Percentiles rank a stretch among this genome's conserved stretches.
Evolutionary conservation across 2,113 vertebrate genomes (phyloP).

Genomic region (Propithecus coquereli): DNA sequence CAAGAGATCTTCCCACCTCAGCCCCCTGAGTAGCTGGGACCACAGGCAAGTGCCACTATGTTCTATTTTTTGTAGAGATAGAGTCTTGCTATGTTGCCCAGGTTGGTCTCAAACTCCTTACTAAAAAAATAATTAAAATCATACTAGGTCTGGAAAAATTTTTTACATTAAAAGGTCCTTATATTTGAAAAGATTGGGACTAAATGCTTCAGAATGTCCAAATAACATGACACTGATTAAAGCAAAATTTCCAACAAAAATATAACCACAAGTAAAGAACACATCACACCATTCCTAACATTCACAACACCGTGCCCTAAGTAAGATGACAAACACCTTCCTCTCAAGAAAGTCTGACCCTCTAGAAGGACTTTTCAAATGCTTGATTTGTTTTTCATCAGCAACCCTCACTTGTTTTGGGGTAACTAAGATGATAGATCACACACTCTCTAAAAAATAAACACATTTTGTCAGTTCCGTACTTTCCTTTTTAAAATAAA

Average conservation of each 20-base stretch:
- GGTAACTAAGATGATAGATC: not conserved
- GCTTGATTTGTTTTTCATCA: not conserved
- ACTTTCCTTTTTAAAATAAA: not conserved
- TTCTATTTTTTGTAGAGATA: too few species aligned
- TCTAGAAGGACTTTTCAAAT: not conserved
- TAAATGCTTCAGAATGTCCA: not conserved
- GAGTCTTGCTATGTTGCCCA: too few species aligned
- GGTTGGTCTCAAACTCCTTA: not conserved
- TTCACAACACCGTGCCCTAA: not conserved
- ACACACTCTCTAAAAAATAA: not conserved
- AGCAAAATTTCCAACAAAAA: not conserved
- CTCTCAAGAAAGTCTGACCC: not conserved
- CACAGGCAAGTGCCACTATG: too few species aligned
- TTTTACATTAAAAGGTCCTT: not conserved
- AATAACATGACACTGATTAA: not conserved
- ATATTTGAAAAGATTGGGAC: not conserved
- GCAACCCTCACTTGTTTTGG: not conserved
- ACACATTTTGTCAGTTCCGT: not conserved
- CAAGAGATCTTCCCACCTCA: too few species aligned
- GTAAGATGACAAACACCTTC: not conserved
- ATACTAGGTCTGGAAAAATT: not conserved
- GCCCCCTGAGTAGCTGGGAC: too few species aligned
- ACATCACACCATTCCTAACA: not conserved
- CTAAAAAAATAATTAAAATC: slow-evolving; percentile 30
- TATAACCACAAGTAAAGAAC: not conserved